Base-by-base conservation (phyloP, 2,797 vertebrate species). In the Borostomias antarcticus region DNA sequence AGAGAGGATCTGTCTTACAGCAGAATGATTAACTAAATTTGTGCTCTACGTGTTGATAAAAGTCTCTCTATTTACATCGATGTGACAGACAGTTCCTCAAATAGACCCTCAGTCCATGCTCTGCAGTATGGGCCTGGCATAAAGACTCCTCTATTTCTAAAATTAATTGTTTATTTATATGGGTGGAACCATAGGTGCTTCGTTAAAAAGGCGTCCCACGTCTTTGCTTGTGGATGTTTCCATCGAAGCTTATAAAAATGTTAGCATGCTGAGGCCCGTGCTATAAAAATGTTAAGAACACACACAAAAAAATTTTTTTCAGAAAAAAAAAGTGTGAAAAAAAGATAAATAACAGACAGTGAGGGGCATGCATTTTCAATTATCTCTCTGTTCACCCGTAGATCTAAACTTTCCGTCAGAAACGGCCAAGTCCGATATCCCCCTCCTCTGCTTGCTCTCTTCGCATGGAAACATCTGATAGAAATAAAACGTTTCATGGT, bases 401-500 rank as follows among this genome's bases (percentile, higher is more conserved):
- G 69, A 78, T 77, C 74, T 82, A 57, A 82, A 79, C 80, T 86
- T 91, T 89, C 82, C 85, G 0, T 61, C 40, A 4, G 0, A 79
- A 77, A 73, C 66, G 67, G 79, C 81, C 85, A 88, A 88, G 74
- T 80, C 70, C 69, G 81, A 84, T 85, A 85, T 79, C 66, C 67
- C n/a, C 50, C 64, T 70, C 74, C 58, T 72, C 66, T 81, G 56
- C 68, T 84, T 64, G 72, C 78, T 73, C 72, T 85, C 57, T 74
- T 77, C 62, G 76, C 81, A 81, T 84, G 89, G 83, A 89, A 89
- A 89, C 90, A 87, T 90, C 82, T 89, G 89, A 91, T 83, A 83
- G 84, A 85, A 89, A 90, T 89, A 89, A 90, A 89, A 81, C 74
- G 73, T 81, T 81, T 86, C 85, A 82, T 82, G 83, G 82, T 86